Base-by-base conservation (phyloP, 2,888 invertebrate genomes). In the Drosophila borealis region DNA sequence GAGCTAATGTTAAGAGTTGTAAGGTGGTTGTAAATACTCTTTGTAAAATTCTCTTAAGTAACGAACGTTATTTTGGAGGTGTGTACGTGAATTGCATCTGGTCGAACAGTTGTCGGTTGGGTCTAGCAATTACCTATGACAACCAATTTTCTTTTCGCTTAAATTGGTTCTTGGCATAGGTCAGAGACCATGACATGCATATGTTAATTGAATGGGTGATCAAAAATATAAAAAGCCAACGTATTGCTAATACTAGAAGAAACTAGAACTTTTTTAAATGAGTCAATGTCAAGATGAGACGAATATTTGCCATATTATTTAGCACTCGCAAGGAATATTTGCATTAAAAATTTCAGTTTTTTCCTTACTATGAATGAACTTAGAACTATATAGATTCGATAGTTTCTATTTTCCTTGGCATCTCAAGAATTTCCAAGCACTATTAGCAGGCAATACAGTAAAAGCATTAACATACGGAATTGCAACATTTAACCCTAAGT, bases 121-220 rank as follows among this genome's bases (percentile, higher is more conserved):
- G 36, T 41, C 8, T 34, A 25, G 19, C 66, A 68, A 67, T 63
- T 65, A 68, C 19, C 29, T 29, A 29, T 29, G 8, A 8, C 37
- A 54, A 68, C 21, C 34, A 50, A 75, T 66, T 42, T 29, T 9
- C 13, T 13, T 45, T 17, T 44, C 25, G 41, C 21, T 46, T 62
- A 48, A 76, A 67, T 80, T 67, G 55, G 13, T 57, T 64, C 63
- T 86, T 76, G 77, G 39, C 53, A 34, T 62, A 69, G 88, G 88
- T 78, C 70, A 73, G 46, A 49, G 63, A 57, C 81, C 74, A 68
- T 70, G 81, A 77, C 48, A 57, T 55, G 62, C 55, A 62, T n/a
- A 49, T 63, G 45, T 13, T 65, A 60, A 64, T 81, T 70, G 48
- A 33, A 50, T 33, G 36, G 33, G 6, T 8, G 14, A 17, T 29